Evolutionary conservation across 2,888 invertebrate genomes (phyloP).

Genomic region (Amiota mariae): DNA sequence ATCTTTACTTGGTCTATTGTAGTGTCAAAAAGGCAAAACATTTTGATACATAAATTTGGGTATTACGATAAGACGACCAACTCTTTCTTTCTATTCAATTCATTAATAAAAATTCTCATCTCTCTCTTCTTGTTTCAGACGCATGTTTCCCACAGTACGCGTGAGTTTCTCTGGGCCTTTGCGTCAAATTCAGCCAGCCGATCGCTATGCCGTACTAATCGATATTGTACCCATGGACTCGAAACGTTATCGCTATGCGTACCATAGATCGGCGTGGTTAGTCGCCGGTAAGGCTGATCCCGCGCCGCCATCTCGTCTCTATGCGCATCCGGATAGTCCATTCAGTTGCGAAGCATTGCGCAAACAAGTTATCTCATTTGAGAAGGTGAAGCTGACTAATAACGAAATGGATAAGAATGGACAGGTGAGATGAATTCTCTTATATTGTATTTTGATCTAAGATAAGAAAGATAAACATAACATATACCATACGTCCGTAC

Average conservation of each 20-base stretch:
- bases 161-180: slow-evolving; percentile 88
- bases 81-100: neutral
- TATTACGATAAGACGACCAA: slow-evolving; percentile 41
- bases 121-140: slow-evolving; percentile 76
- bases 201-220: slow-evolving; percentile 92
- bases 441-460: slow-evolving; percentile 42
- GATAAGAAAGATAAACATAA: slow-evolving; percentile 37
- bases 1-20: slow-evolving; percentile 43
- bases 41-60: slow-evolving; percentile 50
- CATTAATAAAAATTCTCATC: slow-evolving; percentile 34
- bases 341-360: slow-evolving; percentile 95
- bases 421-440: slow-evolving; percentile 80
- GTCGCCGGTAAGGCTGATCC: slow-evolving; percentile 99
- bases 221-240: slow-evolving; percentile 98
- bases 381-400: slow-evolving; percentile 98
- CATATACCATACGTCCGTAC: neutral
- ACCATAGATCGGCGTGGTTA: slow-evolving; percentile 97
- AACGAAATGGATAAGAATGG: slow-evolving; percentile 97
- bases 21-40: slow-evolving; percentile 48
- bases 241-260: slow-evolving; percentile 97
- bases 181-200: slow-evolving; percentile 80
- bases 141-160: slow-evolving; percentile 98
- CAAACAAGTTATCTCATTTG: slow-evolving; percentile 97
- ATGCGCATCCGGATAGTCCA: slow-evolving; percentile 96
- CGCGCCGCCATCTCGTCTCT: slow-evolving; percentile 92